Percentiles rank a stretch among this genome's conserved stretches.
These are phyloP conservation scores for Agriotes lineatus DNA, from an alignment of 2,888 invertebrate genomes.

Conservation along the genomic window DNA sequence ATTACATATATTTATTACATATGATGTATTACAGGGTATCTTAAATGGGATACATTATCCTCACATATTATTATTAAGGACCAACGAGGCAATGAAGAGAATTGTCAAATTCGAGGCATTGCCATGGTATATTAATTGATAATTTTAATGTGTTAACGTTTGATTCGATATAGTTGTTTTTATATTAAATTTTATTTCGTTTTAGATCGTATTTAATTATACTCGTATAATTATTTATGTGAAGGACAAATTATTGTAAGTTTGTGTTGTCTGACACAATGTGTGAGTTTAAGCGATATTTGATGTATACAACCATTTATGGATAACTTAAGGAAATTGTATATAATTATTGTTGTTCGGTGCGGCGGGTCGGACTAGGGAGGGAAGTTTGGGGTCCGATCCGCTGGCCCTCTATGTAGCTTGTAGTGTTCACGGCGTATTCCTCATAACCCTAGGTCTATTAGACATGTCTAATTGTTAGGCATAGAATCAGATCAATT, in stretches of 20 bases:
- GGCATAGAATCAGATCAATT: constrained; percentile 64
- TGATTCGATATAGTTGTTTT: constrained; percentile 59
- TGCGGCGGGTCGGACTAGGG: constrained; percentile 49
- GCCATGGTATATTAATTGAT: constrained; percentile 62
- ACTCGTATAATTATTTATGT: constrained; percentile 55
- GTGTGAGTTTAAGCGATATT: constrained; percentile 57
- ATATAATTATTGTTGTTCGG: constrained; percentile 64
- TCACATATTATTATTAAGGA: constrained; percentile 67
- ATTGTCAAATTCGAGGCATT: constrained; percentile 57
- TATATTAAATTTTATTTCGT: constrained; percentile 62
- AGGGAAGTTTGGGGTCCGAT: constrained; percentile 42
- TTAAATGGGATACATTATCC: constrained; percentile 68
- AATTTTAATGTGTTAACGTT: constrained; percentile 56
- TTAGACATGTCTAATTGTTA: constrained; percentile 66
- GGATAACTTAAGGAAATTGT: constrained; percentile 64
- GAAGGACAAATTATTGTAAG: constrained; percentile 59
- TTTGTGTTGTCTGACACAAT: constrained; percentile 61
- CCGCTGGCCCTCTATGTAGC: constrained; percentile 62
- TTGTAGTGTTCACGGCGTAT: constrained; percentile 63
- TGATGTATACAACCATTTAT: constrained; percentile 64
- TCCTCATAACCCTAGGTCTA: constrained; percentile 62
- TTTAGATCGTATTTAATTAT: constrained; percentile 54
- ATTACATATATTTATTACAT: constrained; percentile 60
- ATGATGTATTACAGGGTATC: constrained; percentile 69
- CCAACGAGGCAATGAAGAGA: constrained; percentile 64